Conservation (phyloP, 2,113 vertebrate species). For the Thamnaconus septentrionalis region DNA sequence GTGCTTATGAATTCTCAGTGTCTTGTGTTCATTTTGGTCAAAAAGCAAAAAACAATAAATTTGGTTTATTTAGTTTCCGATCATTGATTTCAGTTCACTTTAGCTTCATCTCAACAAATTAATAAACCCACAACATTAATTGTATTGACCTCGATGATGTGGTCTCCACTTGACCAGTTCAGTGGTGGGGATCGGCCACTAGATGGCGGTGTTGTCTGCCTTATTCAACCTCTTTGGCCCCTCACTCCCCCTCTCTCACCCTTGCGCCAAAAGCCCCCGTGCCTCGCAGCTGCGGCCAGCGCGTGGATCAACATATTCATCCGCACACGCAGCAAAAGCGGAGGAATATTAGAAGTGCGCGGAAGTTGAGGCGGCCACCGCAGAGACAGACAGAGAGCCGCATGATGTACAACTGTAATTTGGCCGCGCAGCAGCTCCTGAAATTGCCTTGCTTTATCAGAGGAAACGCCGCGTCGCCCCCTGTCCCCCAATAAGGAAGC, state of each 20-base stretch:
- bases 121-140: no score
- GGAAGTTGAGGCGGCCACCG: slow-evolving; percentile 40
- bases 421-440: slow-evolving; percentile 62
- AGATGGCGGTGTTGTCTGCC: slow-evolving; percentile 74
- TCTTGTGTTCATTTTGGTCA: no score
- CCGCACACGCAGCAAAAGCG: slow-evolving; percentile 6
- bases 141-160: neutral
- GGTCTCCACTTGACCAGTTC: neutral
- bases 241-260: neutral
- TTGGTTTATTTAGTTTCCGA: no score
- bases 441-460: slow-evolving; percentile 80
- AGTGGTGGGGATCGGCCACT: slow-evolving; percentile 36
- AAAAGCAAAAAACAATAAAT: no score
- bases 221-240: slow-evolving; percentile 9
- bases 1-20: no score
- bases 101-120: no score
- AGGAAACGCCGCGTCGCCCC: slow-evolving; percentile 42
- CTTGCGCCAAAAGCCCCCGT: no score
- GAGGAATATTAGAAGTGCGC: slow-evolving; percentile 4
- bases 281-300: slow-evolving; percentile 22
- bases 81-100: no score
- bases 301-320: slow-evolving; percentile 63
- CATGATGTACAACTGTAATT: slow-evolving; percentile 77
- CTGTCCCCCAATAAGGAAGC: slow-evolving; percentile 65
- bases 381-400: slow-evolving; percentile 29